phyloP scores from a whole-genome alignment of 2,888 invertebrate species.

The Eupithecia centaureata region DNA sequence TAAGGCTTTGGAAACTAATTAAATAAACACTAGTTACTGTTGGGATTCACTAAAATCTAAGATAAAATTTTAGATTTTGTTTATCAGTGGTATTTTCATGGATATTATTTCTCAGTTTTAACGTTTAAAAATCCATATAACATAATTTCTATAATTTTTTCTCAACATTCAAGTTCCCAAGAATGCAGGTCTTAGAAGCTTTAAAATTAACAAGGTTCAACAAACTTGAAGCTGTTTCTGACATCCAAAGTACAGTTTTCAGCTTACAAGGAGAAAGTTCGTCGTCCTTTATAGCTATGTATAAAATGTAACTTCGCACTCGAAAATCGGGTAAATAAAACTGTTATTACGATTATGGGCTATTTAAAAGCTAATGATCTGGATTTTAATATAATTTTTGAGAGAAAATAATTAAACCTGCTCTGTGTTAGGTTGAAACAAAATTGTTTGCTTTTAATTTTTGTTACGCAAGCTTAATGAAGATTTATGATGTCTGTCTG shows the following conservation, averaged over 20 bases:
- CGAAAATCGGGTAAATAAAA: slow-evolving; percentile 3
- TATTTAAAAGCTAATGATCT: background rate
- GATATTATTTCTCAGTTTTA: background rate
- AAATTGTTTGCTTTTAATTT: background rate
- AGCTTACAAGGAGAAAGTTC: slow-evolving; percentile 23
- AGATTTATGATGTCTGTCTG: background rate
- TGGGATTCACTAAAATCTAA: too few species aligned
- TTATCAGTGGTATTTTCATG: background rate
- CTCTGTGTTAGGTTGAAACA: background rate
- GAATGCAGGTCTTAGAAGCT: slow-evolving; percentile 6
- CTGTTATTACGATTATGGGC: background rate
- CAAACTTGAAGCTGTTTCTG: slow-evolving; percentile 24
- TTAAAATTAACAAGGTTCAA: slow-evolving; percentile 27
- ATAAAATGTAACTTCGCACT: background rate
- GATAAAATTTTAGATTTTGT: background rate
- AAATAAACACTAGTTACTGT: background rate
- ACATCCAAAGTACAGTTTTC: slow-evolving; percentile 26
- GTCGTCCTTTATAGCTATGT: slow-evolving; percentile 13
- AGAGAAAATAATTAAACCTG: background rate
- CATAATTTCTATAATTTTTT: too few species aligned
- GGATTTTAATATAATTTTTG: background rate
- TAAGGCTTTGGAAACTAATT: background rate
- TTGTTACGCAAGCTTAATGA: background rate
- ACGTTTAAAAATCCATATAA: background rate
- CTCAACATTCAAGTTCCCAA: background rate